These are phyloP conservation scores for Microcebus jonahi DNA, from an alignment of 2,113 vertebrate species.

Conservation along the genomic window DNA sequence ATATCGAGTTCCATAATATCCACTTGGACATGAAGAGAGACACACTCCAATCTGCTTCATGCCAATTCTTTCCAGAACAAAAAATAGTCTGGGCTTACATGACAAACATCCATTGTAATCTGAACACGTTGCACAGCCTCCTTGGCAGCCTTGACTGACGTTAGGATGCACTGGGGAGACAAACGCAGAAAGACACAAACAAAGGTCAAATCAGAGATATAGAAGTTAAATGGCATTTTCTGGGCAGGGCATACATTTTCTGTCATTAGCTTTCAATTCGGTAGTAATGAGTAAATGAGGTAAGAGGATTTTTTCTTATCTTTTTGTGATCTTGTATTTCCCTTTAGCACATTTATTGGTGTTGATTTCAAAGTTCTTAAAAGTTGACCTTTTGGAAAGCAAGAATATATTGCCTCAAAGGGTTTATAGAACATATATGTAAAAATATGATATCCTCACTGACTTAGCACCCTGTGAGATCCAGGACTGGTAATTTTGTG, in stretches of 20 bases:
- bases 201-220: slow-evolving; percentile 52
- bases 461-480: neutral
- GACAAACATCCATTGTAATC: slow-evolving; percentile 98
- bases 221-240: neutral
- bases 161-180: slow-evolving; percentile 91
- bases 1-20: slow-evolving; percentile 96
- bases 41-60: slow-evolving; percentile 99
- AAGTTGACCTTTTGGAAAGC: neutral
- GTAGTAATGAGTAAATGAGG: neutral
- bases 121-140: slow-evolving; percentile 97
- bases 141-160: slow-evolving; percentile 94
- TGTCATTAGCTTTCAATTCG: slow-evolving; percentile 40
- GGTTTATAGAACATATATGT: neutral
- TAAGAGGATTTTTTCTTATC: neutral
- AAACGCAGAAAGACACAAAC: slow-evolving; percentile 59
- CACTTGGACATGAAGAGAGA: slow-evolving; percentile 95
- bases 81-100: slow-evolving; percentile 98
- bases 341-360: neutral
- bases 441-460: neutral
- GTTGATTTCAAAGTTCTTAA: slow-evolving; percentile 16
- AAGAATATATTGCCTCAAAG: neutral
- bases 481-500: neutral
- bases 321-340: slow-evolving; percentile 38
- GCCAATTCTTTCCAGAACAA: slow-evolving; percentile 97
- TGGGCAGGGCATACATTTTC: neutral